Base-by-base conservation (phyloP, 2,113 vertebrate species). In the Chaenogobius annularis region DNA sequence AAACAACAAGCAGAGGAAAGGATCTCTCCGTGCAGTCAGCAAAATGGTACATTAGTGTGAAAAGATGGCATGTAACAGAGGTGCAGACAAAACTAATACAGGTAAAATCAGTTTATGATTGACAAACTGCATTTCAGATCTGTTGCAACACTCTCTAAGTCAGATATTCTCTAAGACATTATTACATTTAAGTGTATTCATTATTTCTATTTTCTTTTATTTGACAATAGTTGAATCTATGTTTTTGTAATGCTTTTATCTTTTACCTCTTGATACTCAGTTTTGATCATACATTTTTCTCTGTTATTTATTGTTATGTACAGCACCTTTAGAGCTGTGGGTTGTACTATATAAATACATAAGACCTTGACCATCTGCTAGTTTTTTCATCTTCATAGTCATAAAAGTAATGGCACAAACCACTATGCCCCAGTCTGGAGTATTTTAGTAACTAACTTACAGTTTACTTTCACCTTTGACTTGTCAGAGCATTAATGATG, bases 1-100 rank as follows among this genome's bases (percentile, higher is more conserved):
- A 89, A 84, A 86, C 85, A 92, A 84, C 64, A 71, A 59, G 66
- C 68, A 70, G 68, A 85, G 48, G 48, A n/a, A 52, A 84, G 89
- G 76, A 74, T 23, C 26, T 78, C 63, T 52, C 17, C 48, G 19
- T 10, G 55, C 55, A 56, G 20, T 23, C 20, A 23, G 55, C 20
- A 23, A 56, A 56, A 56, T 56, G 10, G 55, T 13, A 23, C 55
- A 23, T 13, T 23, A 56, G 3, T 20, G 73, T 82, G 72, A 66
- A 79, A 66, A 73, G 22, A 77, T 13, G 37, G 37, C 17, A 63
- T 68, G 14, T 7, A 40, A 46, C 26, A 19, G 63, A 68, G 40
- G 62, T 8, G 70, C 20, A 46, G 44, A 12, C 22, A 26, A 58
- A 58, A 23, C 55, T 23, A 11, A 14, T 6, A 5, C 11, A 26